A percentile compares a stretch with the other conserved stretches of the same genome.
These are phyloP conservation scores for Babylonia areolata DNA, from an alignment of 1,140 invertebrate genomes.

Conservation along the genomic window DNA sequence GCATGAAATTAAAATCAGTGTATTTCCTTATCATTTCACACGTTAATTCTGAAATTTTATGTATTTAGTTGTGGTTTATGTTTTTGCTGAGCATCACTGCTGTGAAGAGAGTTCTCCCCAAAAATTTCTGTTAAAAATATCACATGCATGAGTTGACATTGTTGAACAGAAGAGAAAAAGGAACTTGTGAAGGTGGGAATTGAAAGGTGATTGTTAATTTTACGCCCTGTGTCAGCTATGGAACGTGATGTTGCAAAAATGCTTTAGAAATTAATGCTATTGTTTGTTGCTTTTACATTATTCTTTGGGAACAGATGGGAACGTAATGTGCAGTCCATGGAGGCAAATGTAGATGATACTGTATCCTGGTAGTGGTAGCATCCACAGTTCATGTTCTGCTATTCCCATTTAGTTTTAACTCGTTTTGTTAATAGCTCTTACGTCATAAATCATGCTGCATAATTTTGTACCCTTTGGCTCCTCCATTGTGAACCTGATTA, in stretches of 20 bases:
- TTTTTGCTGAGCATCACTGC: not conserved
- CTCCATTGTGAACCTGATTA: no score
- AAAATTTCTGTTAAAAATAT: not conserved
- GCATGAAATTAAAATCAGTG: conserved; percentile 9
- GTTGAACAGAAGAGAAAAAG: no score
- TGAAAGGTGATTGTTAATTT: conserved; percentile 5
- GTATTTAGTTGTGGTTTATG: not conserved
- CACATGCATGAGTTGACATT: no score
- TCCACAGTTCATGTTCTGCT: not conserved
- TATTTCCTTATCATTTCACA: not conserved
- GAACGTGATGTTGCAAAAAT: not conserved
- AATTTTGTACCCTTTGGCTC: no score
- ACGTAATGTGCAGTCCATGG: not conserved
- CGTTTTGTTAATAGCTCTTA: not conserved
- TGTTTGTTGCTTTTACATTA: not conserved
- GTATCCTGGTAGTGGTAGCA: not conserved
- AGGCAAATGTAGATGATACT: not conserved
- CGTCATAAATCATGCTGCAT: no score
- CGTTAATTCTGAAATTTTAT: not conserved
- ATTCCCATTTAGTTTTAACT: not conserved
- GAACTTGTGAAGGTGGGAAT: not conserved
- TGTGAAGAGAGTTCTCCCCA: not conserved
- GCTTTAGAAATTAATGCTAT: conserved; percentile 27
- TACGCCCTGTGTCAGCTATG: not conserved
- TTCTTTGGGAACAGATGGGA: not conserved